phyloP scores from a whole-genome alignment of 2,113 vertebrate genomes.

The rat (Rattus norvegicus) region GRCr8 NC_086039.1:66767501-66768000 shows the following conservation, averaged over 20 bases:
- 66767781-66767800: not conserved
- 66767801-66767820: not conserved
- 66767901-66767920: not conserved
- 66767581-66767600: not conserved
- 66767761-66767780: not conserved
- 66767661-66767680: not conserved
- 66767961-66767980: not conserved
- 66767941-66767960: not conserved
- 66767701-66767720: not conserved
- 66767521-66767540: not conserved
- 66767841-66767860: not conserved
- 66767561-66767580: not conserved
- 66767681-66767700: not conserved
- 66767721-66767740: not conserved
- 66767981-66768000: not conserved
- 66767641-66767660: not conserved
- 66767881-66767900: not conserved
- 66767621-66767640: not conserved
- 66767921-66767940: not conserved
- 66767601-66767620: not conserved
- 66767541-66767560: conserved; percentile 5
- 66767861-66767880: not conserved
- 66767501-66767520: not conserved
- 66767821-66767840: not conserved
- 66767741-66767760: not conserved